Evolutionary conservation across 1,140 invertebrate species (phyloP), one percentile per base, ranked within the genome.

Genomic region (Berghia stephanieae): DNA sequence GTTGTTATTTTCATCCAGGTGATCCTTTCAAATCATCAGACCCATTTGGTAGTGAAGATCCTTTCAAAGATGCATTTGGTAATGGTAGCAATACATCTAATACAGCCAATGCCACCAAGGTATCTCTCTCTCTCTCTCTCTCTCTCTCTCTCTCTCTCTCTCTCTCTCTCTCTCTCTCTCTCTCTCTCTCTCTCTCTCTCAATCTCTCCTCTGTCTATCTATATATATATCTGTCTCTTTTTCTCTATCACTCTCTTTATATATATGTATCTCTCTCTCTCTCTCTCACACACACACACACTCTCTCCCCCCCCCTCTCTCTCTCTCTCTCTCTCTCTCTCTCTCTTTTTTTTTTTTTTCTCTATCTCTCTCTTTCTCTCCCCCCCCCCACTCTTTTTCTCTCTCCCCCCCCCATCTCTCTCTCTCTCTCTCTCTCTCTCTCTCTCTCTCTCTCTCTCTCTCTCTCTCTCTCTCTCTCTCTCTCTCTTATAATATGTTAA

Each of bases 31-130:
- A 76, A 31, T 57, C 74, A 4, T 3, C 60, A 27, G 74, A 63
- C 46, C 69, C 70, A n/a, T 74, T 78, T 89, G 88, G 81, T 68
- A 86, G 86, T 31, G 86, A 89, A 72, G 88, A 89, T 80, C 86
- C 87, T 27, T 89, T 89, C 75, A 86, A 88, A 82, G 81, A 83
- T 77, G 78, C 79, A 67, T 71, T 68, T 49, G 49, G 36, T 27
- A 49, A 13, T 63, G 55, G 52, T 27, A 24, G 36, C 16, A 10
- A n/a, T n/a, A 1, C 21, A 10, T 69, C 13, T 18, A 24, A 71
- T 46, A 27, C 3, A 2, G 18, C 46, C 3, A 34, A 18, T 27
- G 43, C 4, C 27, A 13, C 43, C 27, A 71, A 36, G 46, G 69
- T 36, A 44, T 43, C 36, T 21, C n/a, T 8, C 67, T 24, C 36